Base-by-base conservation (phyloP, 2,797 vertebrate genomes). In the Psittacula echo region DNA sequence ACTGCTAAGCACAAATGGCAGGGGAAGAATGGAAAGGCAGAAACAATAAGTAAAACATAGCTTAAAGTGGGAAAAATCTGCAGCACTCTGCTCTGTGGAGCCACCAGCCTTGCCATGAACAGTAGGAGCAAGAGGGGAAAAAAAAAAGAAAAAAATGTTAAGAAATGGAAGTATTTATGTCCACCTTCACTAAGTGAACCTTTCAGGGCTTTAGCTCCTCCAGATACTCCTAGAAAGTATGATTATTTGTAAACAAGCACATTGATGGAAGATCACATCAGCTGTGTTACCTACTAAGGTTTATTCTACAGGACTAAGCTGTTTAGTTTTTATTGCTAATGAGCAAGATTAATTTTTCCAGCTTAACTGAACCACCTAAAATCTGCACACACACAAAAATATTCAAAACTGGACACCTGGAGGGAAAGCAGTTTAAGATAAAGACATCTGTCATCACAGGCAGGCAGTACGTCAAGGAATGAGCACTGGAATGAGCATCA, bases 321-420 rank as follows among this genome's bases (percentile, higher is more conserved):
- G 50, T 45, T 77, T 19, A 24, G 65, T 3, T 87, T 87, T 84
- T 50, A 41, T 77, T 41, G 47, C 47, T 72, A 90, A 87, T 24
- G 42, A 92, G 64, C 47, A 88, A 86, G 82, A 91, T 89, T 91
- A 87, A 82, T 72, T 71, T 60, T 72, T 66, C 64, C 48, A 37
- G 9, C 50, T 85, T 87, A 91, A 92, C 29, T 93, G 70, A 76
- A 62, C 23, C 42, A 41, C 26, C 53, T 84, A 60, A 83, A 91
- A 81, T 60, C 62, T 75, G 54, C 64, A 53, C 27, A 65, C 37
- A 47, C 13, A 72, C 5, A 64, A 61, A 77, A 83, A 22, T 16
- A 20, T 19, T 74, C n/a, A n/a, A 80, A 94, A 61, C 39, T 65
- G 66, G 53, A 72, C 90, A 68, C n/a, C 73, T 34, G 7, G 26